A percentile compares a stretch with the other conserved stretches of the same genome.
These are phyloP conservation scores for Lagorchestes hirsutus DNA, from an alignment of 2,797 vertebrate species.

Conservation along the genomic window DNA sequence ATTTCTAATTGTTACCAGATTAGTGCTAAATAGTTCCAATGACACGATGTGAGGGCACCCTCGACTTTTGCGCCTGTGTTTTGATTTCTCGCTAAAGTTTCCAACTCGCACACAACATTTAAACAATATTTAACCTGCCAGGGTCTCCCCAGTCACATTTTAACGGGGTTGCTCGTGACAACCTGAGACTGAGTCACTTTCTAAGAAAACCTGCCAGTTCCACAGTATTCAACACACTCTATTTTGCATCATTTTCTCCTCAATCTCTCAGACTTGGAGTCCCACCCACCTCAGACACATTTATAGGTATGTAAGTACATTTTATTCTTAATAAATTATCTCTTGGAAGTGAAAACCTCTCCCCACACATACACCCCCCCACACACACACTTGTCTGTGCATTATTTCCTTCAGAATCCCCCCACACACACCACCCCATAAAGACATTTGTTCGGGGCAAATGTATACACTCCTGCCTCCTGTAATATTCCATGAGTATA, in stretches of 20 bases:
- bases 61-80: neutral
- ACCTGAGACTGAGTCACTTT: conserved; percentile 59
- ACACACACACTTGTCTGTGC: neutral
- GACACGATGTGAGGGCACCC: conserved; percentile 44
- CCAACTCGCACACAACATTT: conserved; percentile 60
- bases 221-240: conserved; percentile 40
- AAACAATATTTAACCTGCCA: conserved; percentile 75
- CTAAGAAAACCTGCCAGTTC: conserved; percentile 64
- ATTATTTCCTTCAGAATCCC: conserved; percentile 56
- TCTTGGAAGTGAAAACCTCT: conserved; percentile 29
- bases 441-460: conserved; percentile 66
- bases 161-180: conserved; percentile 63
- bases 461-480: conserved; percentile 41
- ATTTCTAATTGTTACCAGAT: conserved; percentile 67
- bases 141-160: conserved; percentile 64
- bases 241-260: conserved; percentile 61
- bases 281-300: conserved; percentile 55
- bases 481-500: conserved; percentile 37
- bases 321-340: conserved; percentile 61
- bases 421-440: conserved; percentile 37
- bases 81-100: conserved; percentile 64
- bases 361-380: conserved; percentile 3
- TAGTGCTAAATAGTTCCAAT: conserved; percentile 66
- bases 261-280: conserved; percentile 50
- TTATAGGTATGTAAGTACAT: conserved; percentile 49